Percentiles rank a stretch among this genome's conserved stretches.
These are phyloP conservation scores for Anolis sagrei DNA, from an alignment of 2,113 vertebrate genomes.

Conservation along the genomic window DNA sequence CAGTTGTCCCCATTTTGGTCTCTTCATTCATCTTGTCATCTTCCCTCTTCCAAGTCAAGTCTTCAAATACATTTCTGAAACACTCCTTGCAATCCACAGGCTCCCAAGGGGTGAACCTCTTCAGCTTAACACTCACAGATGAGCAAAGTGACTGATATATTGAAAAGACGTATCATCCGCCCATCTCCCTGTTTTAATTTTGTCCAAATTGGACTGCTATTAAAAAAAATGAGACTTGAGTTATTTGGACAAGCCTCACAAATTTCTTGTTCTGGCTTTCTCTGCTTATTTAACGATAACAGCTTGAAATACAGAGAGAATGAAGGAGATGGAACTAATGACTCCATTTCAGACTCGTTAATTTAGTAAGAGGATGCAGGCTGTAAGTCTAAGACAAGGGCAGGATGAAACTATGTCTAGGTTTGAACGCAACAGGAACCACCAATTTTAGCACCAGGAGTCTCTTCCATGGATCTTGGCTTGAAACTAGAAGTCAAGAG, in stretches of 20 bases:
- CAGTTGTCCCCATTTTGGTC: not conserved
- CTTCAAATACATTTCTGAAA: not conserved
- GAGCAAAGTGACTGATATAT: not conserved
- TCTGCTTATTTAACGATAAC: constrained; percentile 21
- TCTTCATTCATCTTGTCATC: not conserved
- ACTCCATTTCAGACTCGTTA: not conserved
- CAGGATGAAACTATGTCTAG: not conserved
- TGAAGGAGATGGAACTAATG: not conserved
- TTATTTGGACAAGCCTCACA: constrained; percentile 46
- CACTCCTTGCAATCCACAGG: not conserved
- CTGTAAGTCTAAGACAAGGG: not conserved
- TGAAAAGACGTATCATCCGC: constrained; percentile 6
- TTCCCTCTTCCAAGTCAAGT: fast-evolving
- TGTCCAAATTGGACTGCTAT: constrained; percentile 17
- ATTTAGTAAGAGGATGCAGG: not conserved
- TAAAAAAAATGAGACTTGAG: not conserved
- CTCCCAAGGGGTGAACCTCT: not conserved
- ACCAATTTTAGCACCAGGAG: not conserved
- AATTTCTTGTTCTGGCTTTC: constrained; percentile 41
- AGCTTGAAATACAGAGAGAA: not conserved
- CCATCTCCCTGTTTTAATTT: constrained; percentile 43
- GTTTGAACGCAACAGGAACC: not conserved
- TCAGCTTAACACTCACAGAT: constrained; percentile 19
- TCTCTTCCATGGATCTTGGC: not conserved
- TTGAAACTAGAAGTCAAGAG: not conserved